Conservation (phyloP, 2,797 vertebrate genomes). For the Myotis myotis region DNA sequence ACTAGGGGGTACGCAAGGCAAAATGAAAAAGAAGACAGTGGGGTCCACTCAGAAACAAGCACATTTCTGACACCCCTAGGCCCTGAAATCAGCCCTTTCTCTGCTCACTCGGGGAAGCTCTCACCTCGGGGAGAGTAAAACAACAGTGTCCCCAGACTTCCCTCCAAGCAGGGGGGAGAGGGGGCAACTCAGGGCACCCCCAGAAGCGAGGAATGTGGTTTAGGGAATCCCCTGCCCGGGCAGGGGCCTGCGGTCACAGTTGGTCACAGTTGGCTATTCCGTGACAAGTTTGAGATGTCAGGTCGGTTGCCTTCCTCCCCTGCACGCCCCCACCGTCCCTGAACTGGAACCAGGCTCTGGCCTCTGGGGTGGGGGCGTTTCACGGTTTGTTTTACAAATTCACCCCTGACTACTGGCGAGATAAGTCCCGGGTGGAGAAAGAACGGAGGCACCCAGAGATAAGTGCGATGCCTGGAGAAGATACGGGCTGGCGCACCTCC, state of each 20-base stretch:
- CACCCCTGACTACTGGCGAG: conserved; percentile 68
- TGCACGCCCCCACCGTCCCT: background rate
- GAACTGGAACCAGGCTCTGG: conserved; percentile 14
- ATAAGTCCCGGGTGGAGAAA: conserved; percentile 70
- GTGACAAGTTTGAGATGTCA: conserved; percentile 55
- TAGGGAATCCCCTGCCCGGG: background rate
- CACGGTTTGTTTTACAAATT: conserved; percentile 78
- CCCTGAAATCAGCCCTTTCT: background rate
- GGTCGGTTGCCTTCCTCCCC: background rate
- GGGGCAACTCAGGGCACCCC: no score
- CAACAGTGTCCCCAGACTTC: background rate
- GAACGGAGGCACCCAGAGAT: conserved; percentile 66
- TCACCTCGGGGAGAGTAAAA: background rate
- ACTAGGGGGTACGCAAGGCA: background rate
- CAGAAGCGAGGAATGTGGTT: background rate
- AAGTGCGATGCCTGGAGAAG: conserved; percentile 67
- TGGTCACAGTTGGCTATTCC: conserved; percentile 63
- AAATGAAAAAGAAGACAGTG: background rate
- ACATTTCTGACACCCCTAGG: background rate
- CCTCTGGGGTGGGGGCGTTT: conserved; percentile 53
- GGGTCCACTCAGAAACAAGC: background rate
- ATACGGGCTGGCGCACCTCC: conserved; percentile 41
- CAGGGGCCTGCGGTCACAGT: conserved; percentile 23
- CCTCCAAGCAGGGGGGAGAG: background rate
- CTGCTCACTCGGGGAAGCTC: background rate